Evolutionary conservation across 2,113 vertebrate species (phyloP), one percentile per base, ranked within the genome.

Genomic region (Dolichallabes microphthalmus): DNA sequence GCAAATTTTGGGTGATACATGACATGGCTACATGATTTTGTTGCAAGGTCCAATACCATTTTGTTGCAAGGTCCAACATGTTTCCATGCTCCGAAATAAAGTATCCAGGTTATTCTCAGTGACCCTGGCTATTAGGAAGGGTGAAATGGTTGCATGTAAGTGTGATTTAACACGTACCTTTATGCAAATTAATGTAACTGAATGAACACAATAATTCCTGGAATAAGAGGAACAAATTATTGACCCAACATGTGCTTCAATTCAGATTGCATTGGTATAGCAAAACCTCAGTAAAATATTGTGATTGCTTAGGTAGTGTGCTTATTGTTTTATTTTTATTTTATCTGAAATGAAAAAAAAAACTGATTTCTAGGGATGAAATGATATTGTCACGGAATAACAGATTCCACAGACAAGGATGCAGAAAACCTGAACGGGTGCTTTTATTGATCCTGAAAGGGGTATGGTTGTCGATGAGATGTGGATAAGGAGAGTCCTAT

Each of bases 221-320:
- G 52, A 27, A 53, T 27, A 53, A 52, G 45, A 45, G 45, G 45
- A 8, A 45, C 45, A 35, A 61, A 32, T 22, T 79, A 57, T 69
- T 69, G 20, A 11, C 22, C 17, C 19, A 63, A 27, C 17, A 19
- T 83, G 64, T 57, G 64, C 52, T 66, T 52, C 1, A 39, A 69
- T 3, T 30, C 27, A 4, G 61, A 55, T 73, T 58, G 22, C 12
- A 1, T 32, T 4, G 19, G 55, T 22, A 50, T 7, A 80, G 5
- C 2, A 86, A 86, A 68, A 10, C 32, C 14, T 53, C n/a, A 35
- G 17, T 9, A 35, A 30, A 15, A 39, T 19, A 25, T 19, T 87
- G 60, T 84, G 50, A 52, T 75, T 58, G 20, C 60, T 32, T 68
- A 22, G 63, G 53, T 35, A 78, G 27, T 52, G 69, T 84, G 64